These are phyloP conservation scores for Himalopsyche japonica DNA, from an alignment of 2,888 invertebrate genomes.

Conservation along the genomic window DNA sequence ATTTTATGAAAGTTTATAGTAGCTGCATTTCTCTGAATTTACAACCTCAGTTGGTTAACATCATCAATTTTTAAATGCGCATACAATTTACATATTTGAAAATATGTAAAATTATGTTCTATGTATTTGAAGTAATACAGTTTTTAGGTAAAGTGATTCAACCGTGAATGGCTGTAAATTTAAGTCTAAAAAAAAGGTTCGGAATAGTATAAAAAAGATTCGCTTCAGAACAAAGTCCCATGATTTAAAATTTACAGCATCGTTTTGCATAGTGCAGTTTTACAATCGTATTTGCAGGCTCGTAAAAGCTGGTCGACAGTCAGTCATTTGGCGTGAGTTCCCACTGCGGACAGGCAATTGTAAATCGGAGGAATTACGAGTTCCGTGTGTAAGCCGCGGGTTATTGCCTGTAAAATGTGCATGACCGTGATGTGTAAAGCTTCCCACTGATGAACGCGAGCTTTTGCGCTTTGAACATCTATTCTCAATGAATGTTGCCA, in stretches of 20 bases:
- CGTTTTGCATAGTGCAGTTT: neutral
- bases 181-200: too few relatives aligned
- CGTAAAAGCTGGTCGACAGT: neutral
- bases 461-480: neutral
- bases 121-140: too few relatives aligned
- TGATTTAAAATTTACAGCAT: neutral
- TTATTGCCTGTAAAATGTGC: slow-evolving; percentile 36
- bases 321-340: neutral
- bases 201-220: neutral
- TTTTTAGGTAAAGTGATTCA: too few relatives aligned
- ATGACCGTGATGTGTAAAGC: neutral
- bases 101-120: too few relatives aligned
- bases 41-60: too few relatives aligned
- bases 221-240: neutral
- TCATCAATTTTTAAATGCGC: too few relatives aligned
- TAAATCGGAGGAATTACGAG: slow-evolving; percentile 33
- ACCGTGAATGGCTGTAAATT: too few relatives aligned
- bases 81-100: too few relatives aligned
- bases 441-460: neutral
- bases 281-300: neutral
- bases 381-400: slow-evolving; percentile 25
- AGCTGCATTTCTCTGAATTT: too few relatives aligned
- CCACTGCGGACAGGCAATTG: slow-evolving; percentile 3
- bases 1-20: too few relatives aligned
- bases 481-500: too few relatives aligned